Conservation (phyloP, 2,113 vertebrate species). For the Hucho hucho region DNA sequence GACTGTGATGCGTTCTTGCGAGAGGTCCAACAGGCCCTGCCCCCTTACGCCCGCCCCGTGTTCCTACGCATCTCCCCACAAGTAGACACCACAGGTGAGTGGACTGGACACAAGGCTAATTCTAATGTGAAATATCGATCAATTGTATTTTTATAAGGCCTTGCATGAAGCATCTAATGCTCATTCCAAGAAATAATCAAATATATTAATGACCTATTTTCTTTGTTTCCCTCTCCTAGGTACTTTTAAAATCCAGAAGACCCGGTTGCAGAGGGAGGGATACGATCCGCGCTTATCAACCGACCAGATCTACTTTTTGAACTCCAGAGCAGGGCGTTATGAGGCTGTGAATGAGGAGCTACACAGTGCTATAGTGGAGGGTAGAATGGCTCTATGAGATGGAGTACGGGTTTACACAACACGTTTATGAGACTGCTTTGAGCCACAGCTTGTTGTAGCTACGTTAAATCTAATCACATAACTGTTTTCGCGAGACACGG, state of each 20-base stretch:
- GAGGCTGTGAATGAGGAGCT: conserved; percentile 76
- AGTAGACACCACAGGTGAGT: conserved; percentile 87
- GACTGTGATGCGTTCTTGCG: conserved; percentile 76
- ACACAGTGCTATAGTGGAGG: conserved; percentile 71
- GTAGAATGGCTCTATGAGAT: conserved; percentile 76
- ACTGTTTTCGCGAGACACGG: too few relatives aligned
- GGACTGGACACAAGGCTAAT: background rate
- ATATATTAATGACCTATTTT: background rate
- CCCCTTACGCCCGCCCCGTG: conserved; percentile 85
- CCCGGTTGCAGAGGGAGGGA: conserved; percentile 83
- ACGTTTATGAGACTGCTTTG: too few relatives aligned
- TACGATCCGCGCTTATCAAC: conserved; percentile 80
- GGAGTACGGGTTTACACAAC: background rate
- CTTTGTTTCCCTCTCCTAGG: conserved; percentile 61
- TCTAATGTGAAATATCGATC: background rate
- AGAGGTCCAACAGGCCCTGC: conserved; percentile 79
- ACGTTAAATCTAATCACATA: too few relatives aligned
- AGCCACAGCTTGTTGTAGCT: too few relatives aligned
- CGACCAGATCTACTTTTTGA: conserved; percentile 85
- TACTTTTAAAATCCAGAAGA: conserved; percentile 95
- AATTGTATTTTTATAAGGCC: background rate
- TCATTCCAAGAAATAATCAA: background rate
- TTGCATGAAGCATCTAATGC: too few relatives aligned
- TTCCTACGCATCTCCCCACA: conserved; percentile 86
- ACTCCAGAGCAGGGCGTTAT: conserved; percentile 76